A percentile compares a stretch with the other conserved stretches of the same genome.
These are phyloP conservation scores for Ctenomys sociabilis DNA, from an alignment of 2,113 vertebrate genomes.

Conservation along the genomic window DNA sequence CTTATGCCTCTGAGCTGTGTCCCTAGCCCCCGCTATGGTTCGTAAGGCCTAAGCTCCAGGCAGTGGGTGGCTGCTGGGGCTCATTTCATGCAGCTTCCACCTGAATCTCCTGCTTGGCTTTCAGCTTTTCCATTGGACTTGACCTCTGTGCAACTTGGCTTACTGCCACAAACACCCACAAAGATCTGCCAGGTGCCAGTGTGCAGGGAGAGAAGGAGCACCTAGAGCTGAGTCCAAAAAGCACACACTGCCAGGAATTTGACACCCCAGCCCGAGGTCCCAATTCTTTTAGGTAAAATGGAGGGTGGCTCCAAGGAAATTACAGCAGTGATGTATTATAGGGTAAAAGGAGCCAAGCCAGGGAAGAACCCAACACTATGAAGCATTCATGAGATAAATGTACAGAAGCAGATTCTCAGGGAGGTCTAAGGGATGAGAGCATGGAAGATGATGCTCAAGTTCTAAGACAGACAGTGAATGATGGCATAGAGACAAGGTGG, in stretches of 20 bases:
- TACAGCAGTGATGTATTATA: background rate
- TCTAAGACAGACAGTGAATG: background rate
- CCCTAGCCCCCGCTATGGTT: too few species aligned
- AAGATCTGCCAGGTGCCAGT: background rate
- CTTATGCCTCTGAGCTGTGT: too few species aligned
- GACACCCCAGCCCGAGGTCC: background rate
- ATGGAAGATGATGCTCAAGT: background rate
- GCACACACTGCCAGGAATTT: rapidly evolving
- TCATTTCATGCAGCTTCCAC: background rate
- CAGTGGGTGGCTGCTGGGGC: rapidly evolving
- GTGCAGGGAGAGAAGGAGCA: background rate
- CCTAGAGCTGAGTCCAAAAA: rapidly evolving
- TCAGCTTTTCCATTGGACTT: background rate
- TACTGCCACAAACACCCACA: background rate
- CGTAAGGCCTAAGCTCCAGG: too few species aligned
- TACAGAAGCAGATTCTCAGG: background rate
- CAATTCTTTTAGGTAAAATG: background rate
- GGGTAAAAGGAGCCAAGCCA: background rate
- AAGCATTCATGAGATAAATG: background rate
- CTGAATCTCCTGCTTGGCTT: background rate
- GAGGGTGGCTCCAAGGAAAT: background rate
- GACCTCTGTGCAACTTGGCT: background rate
- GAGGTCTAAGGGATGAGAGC: background rate
- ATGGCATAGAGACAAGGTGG: background rate
- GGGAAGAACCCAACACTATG: background rate